These are phyloP conservation scores for Mechanitis messenoides DNA, from an alignment of 2,888 invertebrate genomes.

Conservation along the genomic window DNA sequence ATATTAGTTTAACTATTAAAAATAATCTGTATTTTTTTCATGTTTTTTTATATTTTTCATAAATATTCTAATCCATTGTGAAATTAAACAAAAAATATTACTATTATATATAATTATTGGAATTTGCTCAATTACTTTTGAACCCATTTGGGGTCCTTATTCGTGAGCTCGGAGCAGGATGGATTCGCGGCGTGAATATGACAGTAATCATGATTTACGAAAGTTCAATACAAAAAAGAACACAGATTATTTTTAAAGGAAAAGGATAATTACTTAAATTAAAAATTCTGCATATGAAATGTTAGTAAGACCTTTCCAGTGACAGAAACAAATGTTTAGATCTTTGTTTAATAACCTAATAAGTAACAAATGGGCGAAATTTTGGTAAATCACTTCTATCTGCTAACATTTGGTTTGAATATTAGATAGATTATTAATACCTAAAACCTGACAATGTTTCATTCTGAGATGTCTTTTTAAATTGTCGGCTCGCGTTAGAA, in stretches of 20 bases:
- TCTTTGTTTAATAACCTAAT: background rate
- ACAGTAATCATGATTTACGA: no score
- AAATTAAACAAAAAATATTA: no score
- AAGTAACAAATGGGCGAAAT: conserved; percentile 10
- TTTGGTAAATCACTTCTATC: conserved; percentile 23
- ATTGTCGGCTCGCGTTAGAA: conserved; percentile 81
- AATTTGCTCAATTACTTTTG: no score
- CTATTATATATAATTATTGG: no score
- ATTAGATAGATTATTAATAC: conserved; percentile 57
- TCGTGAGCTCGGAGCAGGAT: no score
- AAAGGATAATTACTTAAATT: background rate
- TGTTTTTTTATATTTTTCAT: background rate
- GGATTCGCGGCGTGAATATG: no score
- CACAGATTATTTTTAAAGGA: background rate
- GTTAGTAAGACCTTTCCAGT: conserved; percentile 5
- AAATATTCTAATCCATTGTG: no score
- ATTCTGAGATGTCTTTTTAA: conserved; percentile 80
- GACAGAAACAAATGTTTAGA: conserved; percentile 5
- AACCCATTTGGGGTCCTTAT: no score
- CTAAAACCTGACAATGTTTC: conserved; percentile 74
- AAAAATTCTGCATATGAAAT: background rate
- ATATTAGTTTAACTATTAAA: conserved; percentile 10
- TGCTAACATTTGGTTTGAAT: conserved; percentile 56
- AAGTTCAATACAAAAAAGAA: background rate
- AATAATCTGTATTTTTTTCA: conserved; percentile 14